These are phyloP conservation scores for Uropetala carovei DNA, from an alignment of 2,888 invertebrate species.

Conservation along the genomic window DNA sequence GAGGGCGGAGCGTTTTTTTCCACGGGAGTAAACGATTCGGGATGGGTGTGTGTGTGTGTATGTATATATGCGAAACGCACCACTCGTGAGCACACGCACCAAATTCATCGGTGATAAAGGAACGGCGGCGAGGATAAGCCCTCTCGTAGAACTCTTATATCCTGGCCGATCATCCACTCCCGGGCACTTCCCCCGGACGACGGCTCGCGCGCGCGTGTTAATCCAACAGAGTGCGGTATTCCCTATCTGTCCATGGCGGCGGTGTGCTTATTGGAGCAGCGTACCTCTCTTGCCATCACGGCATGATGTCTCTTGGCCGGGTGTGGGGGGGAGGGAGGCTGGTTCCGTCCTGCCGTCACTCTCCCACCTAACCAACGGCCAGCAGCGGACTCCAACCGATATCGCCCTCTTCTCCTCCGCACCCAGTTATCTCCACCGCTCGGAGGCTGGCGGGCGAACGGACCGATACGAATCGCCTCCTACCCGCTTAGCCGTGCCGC, in stretches of 20 bases:
- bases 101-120: slow-evolving; percentile 49
- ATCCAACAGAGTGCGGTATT: background rate
- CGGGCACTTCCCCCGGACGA: background rate
- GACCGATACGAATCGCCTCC: slow-evolving; percentile 49
- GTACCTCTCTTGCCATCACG: slow-evolving; percentile 78
- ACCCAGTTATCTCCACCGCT: slow-evolving; percentile 55
- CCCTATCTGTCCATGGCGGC: slow-evolving; percentile 20
- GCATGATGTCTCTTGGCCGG: slow-evolving; percentile 74
- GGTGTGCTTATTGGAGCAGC: slow-evolving; percentile 64
- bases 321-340: slow-evolving; percentile 73
- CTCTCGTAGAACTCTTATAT: background rate
- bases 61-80: too few species aligned
- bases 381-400: slow-evolving; percentile 64
- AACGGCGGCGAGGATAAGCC: slow-evolving; percentile 9
- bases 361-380: slow-evolving; percentile 64
- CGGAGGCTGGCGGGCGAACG: slow-evolving; percentile 59
- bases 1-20: background rate
- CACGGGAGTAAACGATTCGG: background rate
- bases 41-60: background rate
- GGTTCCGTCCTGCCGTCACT: slow-evolving; percentile 71
- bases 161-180: slow-evolving; percentile 10
- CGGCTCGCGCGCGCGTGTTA: background rate
- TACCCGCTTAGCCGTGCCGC: background rate
- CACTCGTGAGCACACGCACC: slow-evolving; percentile 42
- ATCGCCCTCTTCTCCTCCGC: slow-evolving; percentile 47